Conservation (phyloP, 2,797 vertebrate species). For the Harpagifer antarcticus region DNA sequence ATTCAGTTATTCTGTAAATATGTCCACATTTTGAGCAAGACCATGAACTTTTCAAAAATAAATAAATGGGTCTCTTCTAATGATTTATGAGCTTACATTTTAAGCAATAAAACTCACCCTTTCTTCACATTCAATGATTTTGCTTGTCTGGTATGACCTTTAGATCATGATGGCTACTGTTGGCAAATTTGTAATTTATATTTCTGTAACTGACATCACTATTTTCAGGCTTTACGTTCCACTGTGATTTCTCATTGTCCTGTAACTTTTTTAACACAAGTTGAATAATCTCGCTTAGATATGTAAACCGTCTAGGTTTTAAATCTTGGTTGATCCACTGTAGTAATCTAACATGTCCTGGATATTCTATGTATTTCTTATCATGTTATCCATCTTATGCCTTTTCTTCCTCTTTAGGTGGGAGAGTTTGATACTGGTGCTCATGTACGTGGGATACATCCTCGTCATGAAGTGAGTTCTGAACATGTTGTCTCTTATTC, state of each 20-base stretch:
- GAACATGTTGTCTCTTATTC: neutral
- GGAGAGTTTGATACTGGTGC: conserved; percentile 86
- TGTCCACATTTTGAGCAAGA: neutral
- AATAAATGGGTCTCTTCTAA: neutral
- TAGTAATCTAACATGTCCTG: neutral
- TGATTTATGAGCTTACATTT: too few relatives aligned
- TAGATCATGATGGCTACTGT: neutral
- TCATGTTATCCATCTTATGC: neutral
- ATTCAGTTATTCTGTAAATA: neutral
- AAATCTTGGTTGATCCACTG: too few relatives aligned
- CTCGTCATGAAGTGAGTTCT: conserved; percentile 88
- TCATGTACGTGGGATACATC: conserved; percentile 87
- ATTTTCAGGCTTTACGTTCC: neutral
- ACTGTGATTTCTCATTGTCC: neutral
- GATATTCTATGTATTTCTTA: neutral
- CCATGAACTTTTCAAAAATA: neutral
- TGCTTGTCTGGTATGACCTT: neutral
- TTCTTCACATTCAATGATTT: neutral
- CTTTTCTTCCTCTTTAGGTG: conserved; percentile 74
- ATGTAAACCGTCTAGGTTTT: neutral
- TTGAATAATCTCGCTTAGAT: too few relatives aligned
- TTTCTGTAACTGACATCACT: neutral
- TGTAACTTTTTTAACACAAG: neutral
- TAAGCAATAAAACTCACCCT: neutral
- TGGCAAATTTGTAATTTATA: too few relatives aligned